Conservation (phyloP, 1,140 invertebrate genomes). For the Anastatus disparis region DNA sequence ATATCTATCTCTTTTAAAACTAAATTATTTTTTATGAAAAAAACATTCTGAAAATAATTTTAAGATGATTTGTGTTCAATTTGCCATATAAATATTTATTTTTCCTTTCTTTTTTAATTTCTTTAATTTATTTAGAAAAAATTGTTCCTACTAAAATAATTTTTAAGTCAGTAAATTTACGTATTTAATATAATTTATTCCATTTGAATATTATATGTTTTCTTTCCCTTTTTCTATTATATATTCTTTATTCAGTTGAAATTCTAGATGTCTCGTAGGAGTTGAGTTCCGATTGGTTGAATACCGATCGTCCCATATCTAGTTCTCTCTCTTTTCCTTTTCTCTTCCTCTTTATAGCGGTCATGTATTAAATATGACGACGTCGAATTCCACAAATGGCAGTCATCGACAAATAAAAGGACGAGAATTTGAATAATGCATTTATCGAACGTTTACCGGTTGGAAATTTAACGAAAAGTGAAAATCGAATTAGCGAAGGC, state of each 20-base stretch:
- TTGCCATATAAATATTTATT: too few relatives aligned
- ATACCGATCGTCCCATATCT: neutral
- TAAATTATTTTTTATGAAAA: too few relatives aligned
- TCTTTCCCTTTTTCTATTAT: neutral
- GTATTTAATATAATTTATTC: too few relatives aligned
- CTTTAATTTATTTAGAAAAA: too few relatives aligned
- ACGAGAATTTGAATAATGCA: slow-evolving; percentile 17
- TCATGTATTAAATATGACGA: slow-evolving; percentile 15
- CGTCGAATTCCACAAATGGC: neutral
- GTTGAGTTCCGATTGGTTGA: neutral
- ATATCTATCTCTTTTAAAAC: too few relatives aligned
- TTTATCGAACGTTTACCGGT: slow-evolving; percentile 11
- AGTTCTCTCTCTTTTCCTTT: neutral
- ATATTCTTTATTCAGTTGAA: neutral
- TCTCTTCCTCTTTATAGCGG: neutral
- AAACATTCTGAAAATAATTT: too few relatives aligned
- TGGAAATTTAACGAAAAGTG: slow-evolving; percentile 16
- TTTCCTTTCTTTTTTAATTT: too few relatives aligned
- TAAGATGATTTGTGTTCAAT: too few relatives aligned
- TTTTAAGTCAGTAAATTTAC: too few relatives aligned
- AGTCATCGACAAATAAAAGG: slow-evolving; percentile 18
- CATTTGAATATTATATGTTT: too few relatives aligned
- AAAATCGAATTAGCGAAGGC: slow-evolving; percentile 5
- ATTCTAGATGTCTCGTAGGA: neutral
- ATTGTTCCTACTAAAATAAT: too few relatives aligned